phyloP scores from a whole-genome alignment of 2,888 invertebrate genomes.

The Lycophotia porphyrea region DNA sequence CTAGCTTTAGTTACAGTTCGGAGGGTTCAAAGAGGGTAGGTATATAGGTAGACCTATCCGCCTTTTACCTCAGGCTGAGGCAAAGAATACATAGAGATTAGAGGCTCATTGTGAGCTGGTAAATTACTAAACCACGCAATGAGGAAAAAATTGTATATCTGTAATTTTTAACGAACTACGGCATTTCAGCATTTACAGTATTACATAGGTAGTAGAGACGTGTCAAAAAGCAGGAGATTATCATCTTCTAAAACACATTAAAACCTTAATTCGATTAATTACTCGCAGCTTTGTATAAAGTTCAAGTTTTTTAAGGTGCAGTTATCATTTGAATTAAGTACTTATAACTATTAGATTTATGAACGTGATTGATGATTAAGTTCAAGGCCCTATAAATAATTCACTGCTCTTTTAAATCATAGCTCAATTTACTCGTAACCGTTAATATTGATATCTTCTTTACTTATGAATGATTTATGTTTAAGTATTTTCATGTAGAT shows the following conservation, averaged over 20 bases:
- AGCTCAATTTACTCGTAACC: neutral
- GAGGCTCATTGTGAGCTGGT: neutral
- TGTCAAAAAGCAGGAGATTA: neutral
- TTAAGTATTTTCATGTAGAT: neutral
- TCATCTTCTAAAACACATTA: neutral
- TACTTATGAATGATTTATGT: neutral
- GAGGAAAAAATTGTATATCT: no score
- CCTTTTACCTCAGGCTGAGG: neutral
- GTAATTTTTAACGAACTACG: no score
- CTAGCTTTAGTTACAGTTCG: neutral
- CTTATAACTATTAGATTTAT: slow-evolving; percentile 5
- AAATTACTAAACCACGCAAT: neutral
- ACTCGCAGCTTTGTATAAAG: slow-evolving; percentile 5
- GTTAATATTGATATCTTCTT: neutral
- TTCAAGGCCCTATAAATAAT: slow-evolving; percentile 9
- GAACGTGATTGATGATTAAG: slow-evolving; percentile 7
- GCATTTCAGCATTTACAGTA: neutral
- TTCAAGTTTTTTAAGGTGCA: slow-evolving; percentile 12
- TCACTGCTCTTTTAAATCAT: neutral
- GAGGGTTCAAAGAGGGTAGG: neutral
- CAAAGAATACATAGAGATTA: neutral
- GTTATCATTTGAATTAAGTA: slow-evolving; percentile 14
- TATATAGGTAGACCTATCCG: no score
- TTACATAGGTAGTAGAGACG: neutral
- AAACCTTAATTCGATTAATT: slow-evolving; percentile 14